Base-by-base conservation (phyloP, 2,797 vertebrate genomes). In the Xerus rutilus region DNA sequence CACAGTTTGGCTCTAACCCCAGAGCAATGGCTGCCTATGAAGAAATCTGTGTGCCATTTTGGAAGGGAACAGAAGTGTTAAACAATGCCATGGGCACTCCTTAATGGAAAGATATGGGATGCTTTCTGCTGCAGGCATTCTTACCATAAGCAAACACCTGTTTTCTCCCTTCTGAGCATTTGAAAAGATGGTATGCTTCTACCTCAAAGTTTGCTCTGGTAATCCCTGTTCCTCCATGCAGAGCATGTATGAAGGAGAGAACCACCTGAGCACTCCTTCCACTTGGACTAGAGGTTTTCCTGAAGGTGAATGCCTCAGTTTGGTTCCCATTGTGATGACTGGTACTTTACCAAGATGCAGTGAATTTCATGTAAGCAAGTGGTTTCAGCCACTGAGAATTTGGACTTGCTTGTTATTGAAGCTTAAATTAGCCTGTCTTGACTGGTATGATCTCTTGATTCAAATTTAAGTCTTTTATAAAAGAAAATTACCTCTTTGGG, bases 361-460 rank as follows among this genome's bases (percentile, higher is more conserved):
- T 9, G 43, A n/a, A 67, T 54, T 82, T 45, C 49, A 67, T 52
- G 47, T 47, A 77, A 79, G 49, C 25, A 89, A 88, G 57, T 59
- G 49, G 11, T 14, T 65, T 69, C 82, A 94, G 49, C 28, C 89
- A 57, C 74, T 45, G 17, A 18, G 11, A 62, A 32, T 32, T 74
- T 20, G 25, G 32, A 20, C 18, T 59, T 76, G 9, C 67, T 96
- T 86, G 14, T 97, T 77, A 69, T 15, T 57, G 23, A 15, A 94
- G 39, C 83, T 94, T 73, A 52, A 78, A 47, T 93, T 93, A 89
- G 54, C 86, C 77, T 91, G 7, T 62, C 78, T 94, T 79, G 32
- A 64, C 45, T 77, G 47, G 28, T 82, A 84, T 2, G 47, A 28
- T 83, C 67, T 91, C 65, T 65, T 89, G 91, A 91, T 69, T 89